These are phyloP conservation scores for Tetanocera ferruginea DNA, from an alignment of 2,888 invertebrate species.

Conservation along the genomic window DNA sequence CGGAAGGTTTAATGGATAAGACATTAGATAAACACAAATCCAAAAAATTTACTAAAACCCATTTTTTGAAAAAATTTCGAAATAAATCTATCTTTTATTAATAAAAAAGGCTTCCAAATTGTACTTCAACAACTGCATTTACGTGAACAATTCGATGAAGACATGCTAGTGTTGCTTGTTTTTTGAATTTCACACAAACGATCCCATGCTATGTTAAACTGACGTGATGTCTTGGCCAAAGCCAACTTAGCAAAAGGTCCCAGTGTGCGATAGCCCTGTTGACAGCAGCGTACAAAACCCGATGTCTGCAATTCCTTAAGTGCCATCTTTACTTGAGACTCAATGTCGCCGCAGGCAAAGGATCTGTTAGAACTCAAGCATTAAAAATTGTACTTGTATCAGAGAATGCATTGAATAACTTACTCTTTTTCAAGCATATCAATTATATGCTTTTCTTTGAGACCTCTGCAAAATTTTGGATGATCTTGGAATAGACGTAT, in stretches of 20 bases:
- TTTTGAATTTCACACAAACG: constrained; percentile 60
- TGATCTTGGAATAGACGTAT: constrained; percentile 66
- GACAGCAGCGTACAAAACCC: constrained; percentile 61
- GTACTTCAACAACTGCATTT: too few species aligned
- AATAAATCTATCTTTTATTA: not conserved
- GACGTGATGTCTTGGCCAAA: constrained; percentile 59
- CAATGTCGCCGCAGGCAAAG: constrained; percentile 63
- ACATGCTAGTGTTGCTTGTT: constrained; percentile 49
- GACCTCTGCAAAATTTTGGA: constrained; percentile 61
- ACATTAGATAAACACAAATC: too few species aligned
- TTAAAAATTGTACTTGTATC: not conserved
- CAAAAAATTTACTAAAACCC: too few species aligned
- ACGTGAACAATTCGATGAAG: too few species aligned
- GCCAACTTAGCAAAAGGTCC: constrained; percentile 67
- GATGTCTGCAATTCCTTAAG: constrained; percentile 57
- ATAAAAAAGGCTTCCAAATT: not conserved
- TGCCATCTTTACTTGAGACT: constrained; percentile 64
- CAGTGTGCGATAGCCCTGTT: constrained; percentile 64
- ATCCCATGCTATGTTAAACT: constrained; percentile 61
- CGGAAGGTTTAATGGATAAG: too few species aligned
- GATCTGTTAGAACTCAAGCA: constrained; percentile 51
- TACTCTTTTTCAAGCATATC: constrained; percentile 63
- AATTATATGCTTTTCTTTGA: constrained; percentile 60
- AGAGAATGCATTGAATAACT: constrained; percentile 41
- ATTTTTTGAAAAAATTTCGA: not conserved